phyloP scores from a whole-genome alignment of 2,113 vertebrate genomes.

The Xyliphius kryptos region DNA sequence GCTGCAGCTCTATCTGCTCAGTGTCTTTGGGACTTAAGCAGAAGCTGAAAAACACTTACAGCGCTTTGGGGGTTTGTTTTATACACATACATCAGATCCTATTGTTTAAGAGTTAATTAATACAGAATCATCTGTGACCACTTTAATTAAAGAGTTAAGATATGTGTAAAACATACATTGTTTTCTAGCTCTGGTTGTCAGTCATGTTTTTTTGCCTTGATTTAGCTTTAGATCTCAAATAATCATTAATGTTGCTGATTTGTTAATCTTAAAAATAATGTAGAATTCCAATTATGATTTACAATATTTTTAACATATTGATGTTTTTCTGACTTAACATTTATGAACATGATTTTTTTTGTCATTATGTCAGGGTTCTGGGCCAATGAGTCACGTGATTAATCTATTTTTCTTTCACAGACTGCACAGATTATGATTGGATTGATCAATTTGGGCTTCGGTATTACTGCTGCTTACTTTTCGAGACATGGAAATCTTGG shows the following conservation, averaged over 20 bases:
- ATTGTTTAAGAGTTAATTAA: neutral
- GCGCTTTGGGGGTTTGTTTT: constrained; percentile 53
- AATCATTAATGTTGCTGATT: no score
- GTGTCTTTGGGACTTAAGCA: constrained; percentile 43
- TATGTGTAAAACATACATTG: no score
- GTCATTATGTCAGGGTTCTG: no score
- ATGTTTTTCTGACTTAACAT: no score
- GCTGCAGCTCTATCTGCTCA: constrained; percentile 52
- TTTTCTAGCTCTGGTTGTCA: no score
- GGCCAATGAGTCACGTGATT: neutral
- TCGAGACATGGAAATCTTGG: accelerated
- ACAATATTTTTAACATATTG: no score
- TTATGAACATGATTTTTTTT: neutral
- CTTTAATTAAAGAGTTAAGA: no score
- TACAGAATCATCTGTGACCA: no score
- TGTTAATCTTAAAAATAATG: no score
- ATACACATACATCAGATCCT: neutral
- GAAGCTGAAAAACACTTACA: constrained; percentile 30
- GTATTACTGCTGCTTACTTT: accelerated
- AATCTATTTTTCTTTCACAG: constrained; percentile 35
- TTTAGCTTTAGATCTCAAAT: no score
- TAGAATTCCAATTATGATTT: no score
- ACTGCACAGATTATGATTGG: constrained; percentile 55
- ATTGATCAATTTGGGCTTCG: constrained; percentile 49
- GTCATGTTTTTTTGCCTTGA: no score